Evolutionary conservation across 2,113 vertebrate species (phyloP).

Genomic region (Spilogale gracilis): DNA sequence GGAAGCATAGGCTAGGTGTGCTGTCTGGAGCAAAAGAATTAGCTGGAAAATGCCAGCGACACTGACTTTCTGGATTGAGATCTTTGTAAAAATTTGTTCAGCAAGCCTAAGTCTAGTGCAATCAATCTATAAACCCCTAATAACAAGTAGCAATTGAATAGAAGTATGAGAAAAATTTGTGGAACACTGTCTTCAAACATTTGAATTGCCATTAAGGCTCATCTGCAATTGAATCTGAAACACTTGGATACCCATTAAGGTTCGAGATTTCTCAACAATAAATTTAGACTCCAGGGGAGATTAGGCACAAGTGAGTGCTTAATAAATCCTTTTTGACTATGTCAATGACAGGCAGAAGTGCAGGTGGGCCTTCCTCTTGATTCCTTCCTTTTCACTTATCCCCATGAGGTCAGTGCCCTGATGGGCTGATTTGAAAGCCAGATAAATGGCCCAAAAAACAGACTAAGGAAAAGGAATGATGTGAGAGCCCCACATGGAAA

Average conservation of each 20-base stretch:
- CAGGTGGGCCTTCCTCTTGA: slow-evolving; percentile 43
- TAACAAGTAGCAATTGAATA: slow-evolving; percentile 23
- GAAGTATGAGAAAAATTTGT: slow-evolving; percentile 47
- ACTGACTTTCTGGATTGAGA: not conserved
- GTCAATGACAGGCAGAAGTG: slow-evolving; percentile 41
- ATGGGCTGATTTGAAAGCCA: slow-evolving; percentile 43
- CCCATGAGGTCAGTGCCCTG: slow-evolving; percentile 37
- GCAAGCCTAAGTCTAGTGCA: slow-evolving; percentile 56
- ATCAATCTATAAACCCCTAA: slow-evolving; percentile 61
- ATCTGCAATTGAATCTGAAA: slow-evolving; percentile 65
- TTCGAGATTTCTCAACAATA: slow-evolving; percentile 60
- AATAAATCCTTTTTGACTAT: slow-evolving; percentile 47
- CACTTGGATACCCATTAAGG: not conserved
- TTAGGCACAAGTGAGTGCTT: slow-evolving; percentile 36
- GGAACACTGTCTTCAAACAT: slow-evolving; percentile 59
- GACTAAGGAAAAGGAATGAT: slow-evolving; percentile 43
- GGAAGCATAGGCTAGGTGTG: not conserved
- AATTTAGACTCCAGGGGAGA: slow-evolving; percentile 56
- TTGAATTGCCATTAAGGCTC: slow-evolving; percentile 58
- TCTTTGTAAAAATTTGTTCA: slow-evolving; percentile 54
- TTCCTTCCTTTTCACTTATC: slow-evolving; percentile 50
- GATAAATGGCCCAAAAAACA: slow-evolving; percentile 4
- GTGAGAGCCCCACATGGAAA: not conserved
- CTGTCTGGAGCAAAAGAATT: slow-evolving; percentile 6
- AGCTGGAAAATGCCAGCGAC: not conserved